Evolutionary conservation across 2,113 vertebrate genomes (phyloP).

Genomic region (Rissa tridactyla): DNA sequence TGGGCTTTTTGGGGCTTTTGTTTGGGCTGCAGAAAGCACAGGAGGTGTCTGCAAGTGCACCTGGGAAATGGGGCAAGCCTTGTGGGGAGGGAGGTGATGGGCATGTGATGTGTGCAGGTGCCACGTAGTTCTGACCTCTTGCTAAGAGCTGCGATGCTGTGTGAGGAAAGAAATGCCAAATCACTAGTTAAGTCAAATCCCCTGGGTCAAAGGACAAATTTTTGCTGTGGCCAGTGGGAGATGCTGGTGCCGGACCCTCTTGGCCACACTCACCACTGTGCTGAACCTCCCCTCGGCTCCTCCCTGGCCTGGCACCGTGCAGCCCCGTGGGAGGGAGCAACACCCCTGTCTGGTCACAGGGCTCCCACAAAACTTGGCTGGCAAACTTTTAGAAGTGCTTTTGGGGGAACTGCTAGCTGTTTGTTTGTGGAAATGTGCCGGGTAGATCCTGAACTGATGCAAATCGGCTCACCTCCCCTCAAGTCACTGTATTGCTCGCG

Average conservation of each 20-base stretch:
- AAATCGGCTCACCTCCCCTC: not conserved
- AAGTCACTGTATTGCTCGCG: not conserved
- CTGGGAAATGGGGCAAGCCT: too few species aligned
- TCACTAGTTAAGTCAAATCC: not conserved
- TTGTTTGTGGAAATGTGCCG: not conserved
- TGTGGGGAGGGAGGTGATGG: not conserved
- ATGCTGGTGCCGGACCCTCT: not conserved
- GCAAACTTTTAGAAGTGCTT: rapidly evolving
- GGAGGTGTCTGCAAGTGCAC: not conserved
- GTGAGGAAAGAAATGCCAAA: not conserved
- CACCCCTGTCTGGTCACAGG: not conserved
- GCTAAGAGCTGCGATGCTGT: not conserved
- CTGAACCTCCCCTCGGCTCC: rapidly evolving
- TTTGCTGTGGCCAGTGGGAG: not conserved
- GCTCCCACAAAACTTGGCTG: not conserved
- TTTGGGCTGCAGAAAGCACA: not conserved
- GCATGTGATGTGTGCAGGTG: rapidly evolving
- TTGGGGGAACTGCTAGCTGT: not conserved
- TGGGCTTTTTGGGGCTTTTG: not conserved
- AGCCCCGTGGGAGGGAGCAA: rapidly evolving
- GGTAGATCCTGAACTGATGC: not conserved
- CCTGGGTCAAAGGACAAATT: not conserved
- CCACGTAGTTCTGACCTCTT: rapidly evolving
- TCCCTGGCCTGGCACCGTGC: rapidly evolving
- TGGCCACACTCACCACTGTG: rapidly evolving